Evolutionary conservation across 2,888 invertebrate species (phyloP), one percentile per base, ranked within the genome.

Genomic region (Heliconius erato): DNA sequence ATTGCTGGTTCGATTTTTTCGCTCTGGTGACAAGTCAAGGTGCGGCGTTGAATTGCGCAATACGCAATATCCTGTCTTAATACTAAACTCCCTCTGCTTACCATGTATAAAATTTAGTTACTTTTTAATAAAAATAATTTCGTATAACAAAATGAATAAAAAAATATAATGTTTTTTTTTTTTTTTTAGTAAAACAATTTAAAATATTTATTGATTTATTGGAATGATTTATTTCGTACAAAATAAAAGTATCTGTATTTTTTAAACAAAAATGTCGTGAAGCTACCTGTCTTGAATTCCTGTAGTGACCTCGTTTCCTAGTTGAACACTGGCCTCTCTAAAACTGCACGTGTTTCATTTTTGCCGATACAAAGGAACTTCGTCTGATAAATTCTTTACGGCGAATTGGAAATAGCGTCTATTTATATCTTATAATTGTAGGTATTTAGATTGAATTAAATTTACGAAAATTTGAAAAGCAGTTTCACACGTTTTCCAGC

Each of bases 211-310:
- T 67, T 67, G 14, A 67, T 28, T 44, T 6, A 12, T 26, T 35
- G n/a, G 26, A 44, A 44, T 44, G 44, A 26, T 44, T 28, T 32
- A 77, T 28, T 65, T 77, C 11, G n/a, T n/a, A 28, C 44, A n/a
- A n/a, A 14, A 67, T 28, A 26, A 32, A 68, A 68, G 63, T 16
- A 77, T 65, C 40, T 79, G 49, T 44, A 1, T 78, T 40, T 49
- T 68, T 44, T 19, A 49, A 12, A 32, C 44, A 54, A 68, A 79
- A 68, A 49, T 54, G 44, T 68, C 49, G n/a, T 44, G 28, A 32
- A 79, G 68, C 79, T 63, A 78, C 78, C 67, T 67, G 67, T 67
- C 28, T 54, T 74, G 74, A 74, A 74, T 74, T 74, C 74, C 12
- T 54, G 16, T 23, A 74, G 74, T 54, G 74, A 74, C 74, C 74